Conservation (phyloP, 30 jellyfish, hydroid and myxozoan genomes). For the Pelagia noctiluca region DNA sequence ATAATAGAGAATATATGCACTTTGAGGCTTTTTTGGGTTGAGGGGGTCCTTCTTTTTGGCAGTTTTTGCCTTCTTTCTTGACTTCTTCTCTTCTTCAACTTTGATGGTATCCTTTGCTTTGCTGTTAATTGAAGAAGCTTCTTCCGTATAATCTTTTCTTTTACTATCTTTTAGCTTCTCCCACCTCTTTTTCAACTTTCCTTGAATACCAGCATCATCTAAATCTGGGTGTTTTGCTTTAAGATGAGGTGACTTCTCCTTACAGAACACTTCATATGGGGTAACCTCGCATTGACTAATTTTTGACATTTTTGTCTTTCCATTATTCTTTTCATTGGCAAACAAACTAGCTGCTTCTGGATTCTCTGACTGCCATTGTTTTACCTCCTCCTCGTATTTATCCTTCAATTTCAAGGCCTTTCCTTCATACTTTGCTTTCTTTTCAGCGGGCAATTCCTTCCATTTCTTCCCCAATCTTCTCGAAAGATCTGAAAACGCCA, state of each 20-base stretch:
- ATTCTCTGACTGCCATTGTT: slow-evolving; percentile 28
- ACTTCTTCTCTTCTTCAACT: slow-evolving; percentile 16
- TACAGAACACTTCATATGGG: slow-evolving; percentile 48
- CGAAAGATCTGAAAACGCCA: slow-evolving; percentile 23
- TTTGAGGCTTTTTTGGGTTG: slow-evolving; percentile 13
- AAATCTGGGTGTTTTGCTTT: slow-evolving; percentile 52
- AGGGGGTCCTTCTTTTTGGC: neutral
- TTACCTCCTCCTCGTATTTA: slow-evolving; percentile 32
- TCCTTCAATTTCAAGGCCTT: slow-evolving; percentile 31
- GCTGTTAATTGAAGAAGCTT: slow-evolving; percentile 24
- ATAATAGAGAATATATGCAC: slow-evolving; percentile 25
- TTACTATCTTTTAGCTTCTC: slow-evolving; percentile 51
- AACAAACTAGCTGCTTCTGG: slow-evolving; percentile 42
- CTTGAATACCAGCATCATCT: slow-evolving; percentile 20
- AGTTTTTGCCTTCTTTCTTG: neutral
- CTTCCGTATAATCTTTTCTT: slow-evolving; percentile 18
- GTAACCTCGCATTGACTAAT: neutral
- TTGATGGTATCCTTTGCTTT: neutral
- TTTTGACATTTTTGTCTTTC: neutral
- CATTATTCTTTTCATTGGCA: slow-evolving; percentile 1
- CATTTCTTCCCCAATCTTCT: slow-evolving; percentile 57
- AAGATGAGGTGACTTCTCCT: slow-evolving; percentile 30
- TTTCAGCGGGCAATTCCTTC: slow-evolving; percentile 61
- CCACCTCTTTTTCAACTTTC: slow-evolving; percentile 52
- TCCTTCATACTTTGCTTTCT: slow-evolving; percentile 44